A percentile compares a stretch with the other conserved stretches of the same genome.
Conservation (phyloP, 2,113 vertebrate species). For the Regulus satrapa region DNA sequence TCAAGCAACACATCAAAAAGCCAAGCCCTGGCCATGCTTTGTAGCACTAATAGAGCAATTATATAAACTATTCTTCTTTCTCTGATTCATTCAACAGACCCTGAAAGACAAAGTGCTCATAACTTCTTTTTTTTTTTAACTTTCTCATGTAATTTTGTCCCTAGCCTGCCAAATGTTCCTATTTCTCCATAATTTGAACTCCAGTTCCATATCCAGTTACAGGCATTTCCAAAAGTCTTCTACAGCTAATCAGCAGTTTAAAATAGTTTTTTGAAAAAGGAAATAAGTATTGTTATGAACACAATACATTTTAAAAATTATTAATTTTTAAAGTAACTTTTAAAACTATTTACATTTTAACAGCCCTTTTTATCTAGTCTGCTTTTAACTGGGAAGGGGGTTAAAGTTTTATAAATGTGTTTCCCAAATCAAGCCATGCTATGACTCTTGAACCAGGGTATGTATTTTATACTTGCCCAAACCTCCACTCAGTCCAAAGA, state of each 20-base stretch:
- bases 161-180: neutral
- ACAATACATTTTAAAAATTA: neutral
- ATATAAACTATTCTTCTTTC: neutral
- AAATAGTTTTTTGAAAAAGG: neutral
- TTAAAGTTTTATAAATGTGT: neutral
- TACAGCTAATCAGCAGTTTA: neutral
- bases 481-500: neutral
- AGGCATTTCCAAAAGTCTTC: neutral
- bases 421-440: neutral
- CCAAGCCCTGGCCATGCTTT: neutral
- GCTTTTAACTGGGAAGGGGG: neutral
- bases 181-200: neutral
- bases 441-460: neutral
- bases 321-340: too few relatives aligned
- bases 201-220: neutral
- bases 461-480: neutral
- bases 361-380: neutral
- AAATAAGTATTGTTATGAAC: neutral
- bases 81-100: neutral
- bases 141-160: neutral
- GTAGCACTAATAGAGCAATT: conserved; percentile 25
- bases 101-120: neutral
- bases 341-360: neutral
- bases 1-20: neutral
- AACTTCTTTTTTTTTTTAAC: neutral